Evolutionary conservation across 2,797 vertebrate species (phyloP).

Genomic region (Syncerus caffer): DNA sequence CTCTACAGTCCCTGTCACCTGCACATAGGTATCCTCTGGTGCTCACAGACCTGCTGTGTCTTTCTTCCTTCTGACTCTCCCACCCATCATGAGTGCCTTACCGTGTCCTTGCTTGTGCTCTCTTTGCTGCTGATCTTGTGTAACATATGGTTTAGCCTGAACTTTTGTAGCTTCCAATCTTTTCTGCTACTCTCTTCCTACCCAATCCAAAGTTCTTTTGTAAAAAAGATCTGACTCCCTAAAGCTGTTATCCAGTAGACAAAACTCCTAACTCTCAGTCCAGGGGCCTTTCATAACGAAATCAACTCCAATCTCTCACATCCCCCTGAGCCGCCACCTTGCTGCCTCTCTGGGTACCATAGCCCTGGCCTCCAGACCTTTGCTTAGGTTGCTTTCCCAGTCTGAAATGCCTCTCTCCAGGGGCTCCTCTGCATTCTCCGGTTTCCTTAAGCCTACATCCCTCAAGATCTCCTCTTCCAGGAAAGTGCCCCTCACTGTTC

Average conservation of each 20-base stretch:
- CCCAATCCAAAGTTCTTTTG: background rate
- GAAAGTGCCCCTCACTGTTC: background rate
- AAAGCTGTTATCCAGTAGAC: background rate
- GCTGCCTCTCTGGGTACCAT: background rate
- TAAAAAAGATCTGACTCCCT: background rate
- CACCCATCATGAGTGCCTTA: accelerated
- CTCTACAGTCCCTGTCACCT: background rate
- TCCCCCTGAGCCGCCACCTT: background rate
- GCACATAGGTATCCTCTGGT: background rate
- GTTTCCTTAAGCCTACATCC: background rate
- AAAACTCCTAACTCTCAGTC: background rate
- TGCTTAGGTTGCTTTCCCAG: background rate
- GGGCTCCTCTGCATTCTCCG: background rate
- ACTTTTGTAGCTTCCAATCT: background rate
- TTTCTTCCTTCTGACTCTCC: background rate
- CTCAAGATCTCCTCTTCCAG: background rate
- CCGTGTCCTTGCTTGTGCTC: background rate
- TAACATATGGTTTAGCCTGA: background rate
- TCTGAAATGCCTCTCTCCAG: background rate
- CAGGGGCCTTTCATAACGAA: background rate
- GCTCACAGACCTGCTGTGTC: background rate
- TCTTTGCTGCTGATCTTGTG: background rate
- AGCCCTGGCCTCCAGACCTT: background rate
- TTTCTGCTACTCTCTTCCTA: background rate
- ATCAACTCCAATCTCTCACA: background rate